Base-by-base conservation (phyloP, 2,797 vertebrate genomes). In the Sebastes iracundus region DNA sequence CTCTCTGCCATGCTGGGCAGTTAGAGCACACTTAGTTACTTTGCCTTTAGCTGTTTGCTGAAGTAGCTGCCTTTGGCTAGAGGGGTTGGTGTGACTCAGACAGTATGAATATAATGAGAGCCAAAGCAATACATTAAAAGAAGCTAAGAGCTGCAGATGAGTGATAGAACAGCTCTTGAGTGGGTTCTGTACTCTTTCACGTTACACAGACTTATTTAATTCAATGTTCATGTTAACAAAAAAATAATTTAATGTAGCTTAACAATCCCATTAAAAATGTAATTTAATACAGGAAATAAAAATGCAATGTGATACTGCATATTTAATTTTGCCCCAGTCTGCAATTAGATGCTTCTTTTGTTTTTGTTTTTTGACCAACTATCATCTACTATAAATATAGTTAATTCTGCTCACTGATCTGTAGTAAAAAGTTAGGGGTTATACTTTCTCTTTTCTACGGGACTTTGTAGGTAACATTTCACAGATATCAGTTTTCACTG, bases 31-130 rank as follows among this genome's bases (percentile, higher is more conserved):
- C 33, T n/a, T 56, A 38, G 49, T 77, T 64, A 38, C 35, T 77
- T 82, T 75, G 59, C 74, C 72, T 83, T 75, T 27, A 82, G 30
- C 22, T 67, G 9, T 64, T 75, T 75, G 22, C 42, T 72, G n/a
- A 73, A 74, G 56, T 62, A 30, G 22, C 16, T 70, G 38, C 75
- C 12, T 49, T 69, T 76, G 64, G 55, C 72, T 33, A 18, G 20
- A 73, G n/a, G n/a, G 35, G 49, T 38, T 72, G 49, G 28, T 72
- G 60, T 67, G 58, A 78, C 13, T 38, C 23, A n/a, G n/a, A 38
- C 49, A 53, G 25, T 65, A 25, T 35, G 49, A 72, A 68, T 64
- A 66, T 35, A 53, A 61, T 63, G 8, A 71, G 56, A 52, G 4
- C 13, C 6, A 5, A 35, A 52, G 8, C 27, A 75, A 35, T 32